These are phyloP conservation scores for Myiotriccus ornatus DNA, from an alignment of 2,797 vertebrate species.

Conservation along the genomic window DNA sequence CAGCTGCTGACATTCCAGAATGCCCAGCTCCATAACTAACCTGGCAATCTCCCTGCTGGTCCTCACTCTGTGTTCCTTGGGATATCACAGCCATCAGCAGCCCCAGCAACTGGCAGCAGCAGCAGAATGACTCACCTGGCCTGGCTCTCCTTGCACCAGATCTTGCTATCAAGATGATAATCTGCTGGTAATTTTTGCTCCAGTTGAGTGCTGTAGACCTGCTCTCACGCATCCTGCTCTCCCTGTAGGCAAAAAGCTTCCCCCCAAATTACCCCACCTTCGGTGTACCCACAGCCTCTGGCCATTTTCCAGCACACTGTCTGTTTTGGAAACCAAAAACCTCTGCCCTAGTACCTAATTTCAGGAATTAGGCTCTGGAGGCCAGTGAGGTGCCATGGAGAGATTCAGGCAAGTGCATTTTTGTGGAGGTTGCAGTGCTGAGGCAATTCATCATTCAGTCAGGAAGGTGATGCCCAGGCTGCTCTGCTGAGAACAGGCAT, in stretches of 20 bases:
- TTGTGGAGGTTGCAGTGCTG: neutral
- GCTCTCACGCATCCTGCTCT: conserved; percentile 47
- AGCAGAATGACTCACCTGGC: conserved; percentile 16
- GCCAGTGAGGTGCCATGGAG: neutral
- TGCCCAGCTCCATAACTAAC: neutral
- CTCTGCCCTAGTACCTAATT: conserved; percentile 53
- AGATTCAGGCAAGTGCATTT: neutral
- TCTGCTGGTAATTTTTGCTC: conserved; percentile 33
- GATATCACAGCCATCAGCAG: conserved; percentile 26
- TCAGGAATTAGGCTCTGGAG: conserved; percentile 27
- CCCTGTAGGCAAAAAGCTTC: conserved; percentile 64
- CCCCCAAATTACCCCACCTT: conserved; percentile 54
- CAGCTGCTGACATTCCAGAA: neutral
- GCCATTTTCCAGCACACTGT: conserved; percentile 27
- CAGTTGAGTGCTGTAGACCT: conserved; percentile 45
- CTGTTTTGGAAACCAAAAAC: conserved; percentile 48
- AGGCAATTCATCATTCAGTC: neutral
- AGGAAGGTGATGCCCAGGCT: accelerated
- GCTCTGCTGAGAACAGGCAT: neutral
- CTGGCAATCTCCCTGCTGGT: neutral
- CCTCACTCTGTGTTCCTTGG: neutral
- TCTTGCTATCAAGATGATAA: conserved; percentile 53
- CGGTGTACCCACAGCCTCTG: conserved; percentile 20
- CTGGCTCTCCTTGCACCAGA: neutral
- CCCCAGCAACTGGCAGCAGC: conserved; percentile 8